These are phyloP conservation scores for Sternarchorhynchus goeldii DNA, from an alignment of 2,797 vertebrate genomes.

Conservation along the genomic window DNA sequence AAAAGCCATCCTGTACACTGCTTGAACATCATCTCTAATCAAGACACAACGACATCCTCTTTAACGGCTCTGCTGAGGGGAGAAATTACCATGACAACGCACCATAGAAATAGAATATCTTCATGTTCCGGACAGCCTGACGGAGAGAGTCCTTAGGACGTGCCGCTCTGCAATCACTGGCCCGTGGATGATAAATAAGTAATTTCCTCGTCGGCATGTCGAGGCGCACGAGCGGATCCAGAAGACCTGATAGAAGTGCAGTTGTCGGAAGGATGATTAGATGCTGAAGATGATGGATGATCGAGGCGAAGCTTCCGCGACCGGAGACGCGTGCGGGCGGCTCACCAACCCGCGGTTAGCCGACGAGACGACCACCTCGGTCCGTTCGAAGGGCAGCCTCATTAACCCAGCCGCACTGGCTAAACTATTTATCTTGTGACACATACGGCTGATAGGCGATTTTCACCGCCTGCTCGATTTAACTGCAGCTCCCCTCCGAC, in stretches of 20 bases:
- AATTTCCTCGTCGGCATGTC: constrained; percentile 69
- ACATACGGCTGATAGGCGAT: constrained; percentile 63
- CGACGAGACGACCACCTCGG: constrained; percentile 54
- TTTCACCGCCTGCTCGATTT: constrained; percentile 70
- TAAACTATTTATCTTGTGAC: constrained; percentile 68
- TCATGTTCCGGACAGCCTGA: constrained; percentile 28
- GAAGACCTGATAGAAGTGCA: constrained; percentile 65
- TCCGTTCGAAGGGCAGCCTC: constrained; percentile 69
- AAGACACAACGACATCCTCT: constrained; percentile 72
- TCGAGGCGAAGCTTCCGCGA: constrained; percentile 46
- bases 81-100: constrained; percentile 76
- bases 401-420: constrained; percentile 69
- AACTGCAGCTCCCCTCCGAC: constrained; percentile 50
- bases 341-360: constrained; percentile 61
- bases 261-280: constrained; percentile 74
- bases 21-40: constrained; percentile 72
- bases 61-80: constrained; percentile 69
- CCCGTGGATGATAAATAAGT: constrained; percentile 74
- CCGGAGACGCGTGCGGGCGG: constrained; percentile 41
- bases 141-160: constrained; percentile 59
- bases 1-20: constrained; percentile 66
- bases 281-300: constrained; percentile 77
- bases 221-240: constrained; percentile 60
- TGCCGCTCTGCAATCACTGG: constrained; percentile 62
- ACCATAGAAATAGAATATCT: constrained; percentile 72